phyloP scores from a whole-genome alignment of 2,888 invertebrate species.

The Cheilosia grossa region DNA sequence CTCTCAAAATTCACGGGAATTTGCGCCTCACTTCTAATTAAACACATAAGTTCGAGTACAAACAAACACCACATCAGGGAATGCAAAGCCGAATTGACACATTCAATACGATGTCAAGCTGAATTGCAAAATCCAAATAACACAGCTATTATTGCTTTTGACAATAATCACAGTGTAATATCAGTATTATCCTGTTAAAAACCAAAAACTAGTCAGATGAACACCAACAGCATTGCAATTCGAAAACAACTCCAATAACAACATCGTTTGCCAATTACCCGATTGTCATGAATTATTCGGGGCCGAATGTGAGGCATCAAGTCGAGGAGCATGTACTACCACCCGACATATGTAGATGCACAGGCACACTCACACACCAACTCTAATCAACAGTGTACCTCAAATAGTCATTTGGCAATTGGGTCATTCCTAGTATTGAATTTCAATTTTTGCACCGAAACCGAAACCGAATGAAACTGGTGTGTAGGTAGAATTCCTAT shows the following conservation, averaged over 20 bases:
- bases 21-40: too few species aligned
- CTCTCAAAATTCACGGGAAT: too few species aligned
- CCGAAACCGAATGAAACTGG: constrained; percentile 9
- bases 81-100: too few species aligned
- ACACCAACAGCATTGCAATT: too few species aligned
- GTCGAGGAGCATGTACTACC: constrained; percentile 28
- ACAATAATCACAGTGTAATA: not conserved
- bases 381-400: constrained; percentile 53
- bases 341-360: not conserved
- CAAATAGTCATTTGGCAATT: constrained; percentile 58
- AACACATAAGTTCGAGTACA: too few species aligned
- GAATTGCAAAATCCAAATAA: too few species aligned
- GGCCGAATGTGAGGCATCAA: constrained; percentile 33
- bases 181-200: not conserved
- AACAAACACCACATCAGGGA: too few species aligned
- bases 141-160: too few species aligned
- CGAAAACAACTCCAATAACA: constrained; percentile 24
- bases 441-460: constrained; percentile 14
- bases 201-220: too few species aligned
- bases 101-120: too few species aligned
- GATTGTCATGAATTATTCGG: constrained; percentile 59
- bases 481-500: not conserved
- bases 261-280: constrained; percentile 46
- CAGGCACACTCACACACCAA: not conserved
- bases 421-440: constrained; percentile 53